These are phyloP conservation scores for Streptopelia turtur DNA, from an alignment of 2,797 vertebrate species.

Conservation along the genomic window DNA sequence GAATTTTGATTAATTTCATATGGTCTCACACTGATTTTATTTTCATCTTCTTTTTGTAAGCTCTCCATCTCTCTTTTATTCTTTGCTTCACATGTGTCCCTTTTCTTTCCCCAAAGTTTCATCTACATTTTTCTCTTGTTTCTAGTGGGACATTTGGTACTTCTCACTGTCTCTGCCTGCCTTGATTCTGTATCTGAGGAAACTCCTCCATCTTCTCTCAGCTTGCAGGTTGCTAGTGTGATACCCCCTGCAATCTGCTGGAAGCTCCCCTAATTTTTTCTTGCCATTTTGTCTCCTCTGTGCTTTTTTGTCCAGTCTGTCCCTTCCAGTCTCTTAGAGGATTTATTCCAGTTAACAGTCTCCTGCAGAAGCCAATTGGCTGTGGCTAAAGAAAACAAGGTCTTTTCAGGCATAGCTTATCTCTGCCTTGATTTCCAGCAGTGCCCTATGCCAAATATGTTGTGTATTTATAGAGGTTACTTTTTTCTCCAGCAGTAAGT, in stretches of 20 bases:
- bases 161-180: neutral
- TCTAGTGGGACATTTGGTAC: neutral
- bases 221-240: neutral
- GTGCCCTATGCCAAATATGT: neutral
- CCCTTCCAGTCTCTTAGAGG: neutral
- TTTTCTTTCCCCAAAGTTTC: neutral
- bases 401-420: neutral
- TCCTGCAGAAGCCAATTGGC: neutral
- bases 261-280: neutral
- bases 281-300: neutral
- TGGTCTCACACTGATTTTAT: neutral
- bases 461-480: neutral
- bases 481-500: neutral
- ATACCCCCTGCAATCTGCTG: neutral
- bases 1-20: constrained; percentile 15
- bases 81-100: neutral
- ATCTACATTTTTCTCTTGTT: neutral
- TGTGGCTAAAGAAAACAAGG: neutral
- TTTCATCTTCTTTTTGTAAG: neutral
- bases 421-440: neutral
- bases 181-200: neutral
- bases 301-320: neutral
- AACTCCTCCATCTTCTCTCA: neutral
- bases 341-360: neutral
- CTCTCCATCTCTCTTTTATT: neutral